Conservation (phyloP, 2,888 invertebrate species). For the Eupithecia tripunctaria region DNA sequence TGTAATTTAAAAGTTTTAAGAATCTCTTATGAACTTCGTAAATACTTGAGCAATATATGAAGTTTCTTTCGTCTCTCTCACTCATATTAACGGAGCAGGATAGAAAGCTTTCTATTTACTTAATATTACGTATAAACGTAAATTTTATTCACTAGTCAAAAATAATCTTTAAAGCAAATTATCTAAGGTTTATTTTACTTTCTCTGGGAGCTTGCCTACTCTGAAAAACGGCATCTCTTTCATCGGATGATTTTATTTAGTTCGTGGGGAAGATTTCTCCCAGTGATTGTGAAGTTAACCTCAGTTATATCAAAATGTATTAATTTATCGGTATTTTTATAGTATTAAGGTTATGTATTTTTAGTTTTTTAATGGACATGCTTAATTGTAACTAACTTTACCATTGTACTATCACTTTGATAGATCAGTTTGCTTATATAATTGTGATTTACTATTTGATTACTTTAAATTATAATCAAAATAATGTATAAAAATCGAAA, state of each 20-base stretch:
- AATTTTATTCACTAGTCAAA: slow-evolving; percentile 81
- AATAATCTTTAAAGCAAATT: slow-evolving; percentile 67
- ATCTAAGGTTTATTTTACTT: slow-evolving; percentile 39
- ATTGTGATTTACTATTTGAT: not conserved
- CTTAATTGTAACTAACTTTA: slow-evolving; percentile 46
- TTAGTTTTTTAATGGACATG: slow-evolving; percentile 53
- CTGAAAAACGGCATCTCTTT: not conserved
- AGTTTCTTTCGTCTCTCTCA: slow-evolving; percentile 44
- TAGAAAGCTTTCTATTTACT: slow-evolving; percentile 67
- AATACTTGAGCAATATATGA: slow-evolving; percentile 30
- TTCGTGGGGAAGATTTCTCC: not conserved
- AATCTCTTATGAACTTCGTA: slow-evolving; percentile 23
- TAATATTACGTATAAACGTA: slow-evolving; percentile 64
- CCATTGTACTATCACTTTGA: not conserved
- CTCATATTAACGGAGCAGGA: slow-evolving; percentile 46
- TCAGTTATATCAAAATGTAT: slow-evolving; percentile 59
- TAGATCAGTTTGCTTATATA: not conserved
- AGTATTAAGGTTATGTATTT: slow-evolving; percentile 60
- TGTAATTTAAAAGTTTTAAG: slow-evolving; percentile 12
- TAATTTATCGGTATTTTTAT: slow-evolving; percentile 57
- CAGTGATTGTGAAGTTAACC: slow-evolving; percentile 2
- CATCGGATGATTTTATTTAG: not conserved
- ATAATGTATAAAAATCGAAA: not conserved
- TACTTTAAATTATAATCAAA: not conserved
- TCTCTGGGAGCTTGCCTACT: slow-evolving; percentile 5